Percentiles rank a stretch among this genome's conserved stretches.
Evolutionary conservation across 1,140 invertebrate species (phyloP).

Genomic region (Trichonephila clavata): DNA sequence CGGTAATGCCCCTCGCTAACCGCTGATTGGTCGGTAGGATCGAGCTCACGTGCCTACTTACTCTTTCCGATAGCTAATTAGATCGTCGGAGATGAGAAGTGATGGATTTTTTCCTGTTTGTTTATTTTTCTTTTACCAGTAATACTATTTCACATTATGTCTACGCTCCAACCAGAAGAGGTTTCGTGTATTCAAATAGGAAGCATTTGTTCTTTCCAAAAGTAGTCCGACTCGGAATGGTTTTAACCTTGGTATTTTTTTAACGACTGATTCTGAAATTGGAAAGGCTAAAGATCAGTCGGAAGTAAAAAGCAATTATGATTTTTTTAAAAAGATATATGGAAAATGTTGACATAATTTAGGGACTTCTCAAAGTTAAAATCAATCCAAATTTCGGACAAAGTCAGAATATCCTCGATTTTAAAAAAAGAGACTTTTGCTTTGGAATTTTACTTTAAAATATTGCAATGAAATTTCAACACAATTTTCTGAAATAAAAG

Average conservation of each 20-base stretch:
- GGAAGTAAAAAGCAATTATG: not conserved
- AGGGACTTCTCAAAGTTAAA: no score
- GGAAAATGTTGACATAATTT: no score
- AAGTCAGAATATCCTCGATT: no score
- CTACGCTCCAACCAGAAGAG: not conserved
- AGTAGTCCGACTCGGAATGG: no score
- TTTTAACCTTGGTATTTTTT: no score
- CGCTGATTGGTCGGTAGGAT: conserved; percentile 52
- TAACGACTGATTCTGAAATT: not conserved
- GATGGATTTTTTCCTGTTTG: not conserved
- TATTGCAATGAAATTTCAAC: no score
- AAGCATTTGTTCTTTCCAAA: no score
- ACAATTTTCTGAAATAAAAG: no score
- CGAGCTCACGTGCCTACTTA: conserved; percentile 51
- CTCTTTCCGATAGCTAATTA: conserved; percentile 62
- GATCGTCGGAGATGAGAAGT: conserved; percentile 21
- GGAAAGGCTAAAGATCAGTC: not conserved
- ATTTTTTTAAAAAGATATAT: no score
- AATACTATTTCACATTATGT: not conserved
- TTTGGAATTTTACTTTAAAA: no score
- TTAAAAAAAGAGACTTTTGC: no score
- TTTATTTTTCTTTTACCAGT: not conserved
- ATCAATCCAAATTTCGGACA: no score
- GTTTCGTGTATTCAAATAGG: conserved; percentile 16
- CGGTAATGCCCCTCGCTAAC: conserved; percentile 43